Conservation (phyloP, 2,888 invertebrate species). For the Idaea biselata region DNA sequence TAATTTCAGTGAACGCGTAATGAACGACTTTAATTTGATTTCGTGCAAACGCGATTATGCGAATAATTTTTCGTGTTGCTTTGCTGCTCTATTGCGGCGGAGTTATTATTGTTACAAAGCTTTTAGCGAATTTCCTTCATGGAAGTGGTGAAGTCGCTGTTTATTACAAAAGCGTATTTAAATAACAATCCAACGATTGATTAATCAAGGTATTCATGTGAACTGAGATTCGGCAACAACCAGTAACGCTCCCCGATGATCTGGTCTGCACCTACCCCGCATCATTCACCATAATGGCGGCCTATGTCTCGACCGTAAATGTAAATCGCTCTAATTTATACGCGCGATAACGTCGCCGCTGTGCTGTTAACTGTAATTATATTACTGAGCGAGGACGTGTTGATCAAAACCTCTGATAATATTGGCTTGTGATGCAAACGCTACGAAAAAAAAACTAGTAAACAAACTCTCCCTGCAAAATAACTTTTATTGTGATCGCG, state of each 20-base stretch:
- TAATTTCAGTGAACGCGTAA: constrained; percentile 65
- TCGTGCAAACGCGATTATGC: constrained; percentile 32
- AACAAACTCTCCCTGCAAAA: constrained; percentile 32
- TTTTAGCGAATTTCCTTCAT: neutral
- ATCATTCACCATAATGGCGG: constrained; percentile 75
- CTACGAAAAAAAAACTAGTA: constrained; percentile 54
- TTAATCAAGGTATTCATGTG: neutral
- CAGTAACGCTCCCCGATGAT: neutral
- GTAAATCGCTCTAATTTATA: constrained; percentile 80
- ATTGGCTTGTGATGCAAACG: constrained; percentile 51
- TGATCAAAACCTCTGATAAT: constrained; percentile 78
- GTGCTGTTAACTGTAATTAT: constrained; percentile 80
- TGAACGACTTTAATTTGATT: constrained; percentile 64
- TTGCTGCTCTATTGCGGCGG: neutral
- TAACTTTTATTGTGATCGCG: constrained; percentile 20
- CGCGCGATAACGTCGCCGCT: constrained; percentile 78
- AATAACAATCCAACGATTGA: neutral
- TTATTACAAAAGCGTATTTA: neutral
- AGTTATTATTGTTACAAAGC: neutral
- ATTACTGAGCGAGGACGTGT: constrained; percentile 78
- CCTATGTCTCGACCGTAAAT: constrained; percentile 75
- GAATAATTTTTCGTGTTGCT: constrained; percentile 9
- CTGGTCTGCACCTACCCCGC: constrained; percentile 57
- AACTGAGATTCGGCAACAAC: neutral
- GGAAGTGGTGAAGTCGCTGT: neutral